Evolutionary conservation across 2,797 vertebrate genomes (phyloP), one percentile per base, ranked within the genome.

Genomic region (Cyclura pinguis): DNA sequence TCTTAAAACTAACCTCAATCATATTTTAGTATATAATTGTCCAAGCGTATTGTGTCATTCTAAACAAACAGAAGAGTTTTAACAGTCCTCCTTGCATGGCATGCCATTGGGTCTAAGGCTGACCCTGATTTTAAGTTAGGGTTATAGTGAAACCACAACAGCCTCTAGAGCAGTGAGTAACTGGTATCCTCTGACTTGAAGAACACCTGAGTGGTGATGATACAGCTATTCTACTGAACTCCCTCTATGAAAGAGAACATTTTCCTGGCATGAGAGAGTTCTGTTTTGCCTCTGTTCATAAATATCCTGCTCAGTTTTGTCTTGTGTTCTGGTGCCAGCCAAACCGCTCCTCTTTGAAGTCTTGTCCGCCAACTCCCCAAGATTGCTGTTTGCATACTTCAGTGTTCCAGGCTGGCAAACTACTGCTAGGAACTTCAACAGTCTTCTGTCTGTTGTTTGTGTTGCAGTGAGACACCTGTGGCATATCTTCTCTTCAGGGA

Each of bases 261-360:
- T 88, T 73, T 74, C 87, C 38, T 83, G 69, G 38, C 80, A 83
- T 22, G 50, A 74, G 35, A 32, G 38, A 88, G 62, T 27, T 82
- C 18, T 74, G 3, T 88, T 88, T 88, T 88, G 67, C 29, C 52
- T 74, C 47, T 4, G n/a, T 50, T 73, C 32, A 22, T 16, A 72
- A 62, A 52, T 67, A 50, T 72, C 47, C 67, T 35, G 47, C 29
- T 85, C 67, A 73, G 14, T 29, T 72, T 69, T 85, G 84, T 47
- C 67, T 73, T 47, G 16, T 24, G 67, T 14, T 50, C 47, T 85
- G 27, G 67, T 85, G 84, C 64, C 83, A 84, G 64, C 67, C 47
- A 85, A 67, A 73, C 84, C 10, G 18, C 84, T 85, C 50, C 67
- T 85, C 62, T 73, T 29, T n/a, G 84, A 55, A 85, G 20, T 55